Evolutionary conservation across 2,888 invertebrate species (phyloP).

Genomic region (Nasonovia ribisnigri): DNA sequence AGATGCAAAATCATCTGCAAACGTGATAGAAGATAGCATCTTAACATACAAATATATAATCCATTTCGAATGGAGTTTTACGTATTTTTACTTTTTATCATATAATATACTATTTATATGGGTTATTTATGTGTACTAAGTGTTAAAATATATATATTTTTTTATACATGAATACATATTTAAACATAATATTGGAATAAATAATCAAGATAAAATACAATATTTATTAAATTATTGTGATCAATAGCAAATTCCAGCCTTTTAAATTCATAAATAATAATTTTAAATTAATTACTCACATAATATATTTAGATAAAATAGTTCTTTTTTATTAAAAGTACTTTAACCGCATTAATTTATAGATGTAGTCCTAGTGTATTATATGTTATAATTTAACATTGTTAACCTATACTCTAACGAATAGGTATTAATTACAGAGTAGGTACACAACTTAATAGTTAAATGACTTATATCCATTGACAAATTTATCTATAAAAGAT

Average conservation of each 20-base stretch:
- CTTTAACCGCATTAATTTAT: slow-evolving; percentile 29
- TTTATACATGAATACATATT: not conserved
- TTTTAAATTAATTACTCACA: not conserved
- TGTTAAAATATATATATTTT: not conserved
- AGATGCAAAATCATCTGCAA: not conserved
- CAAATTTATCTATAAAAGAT: not conserved
- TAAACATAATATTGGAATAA: not conserved
- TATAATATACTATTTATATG: not conserved
- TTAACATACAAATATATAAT: slow-evolving; percentile 14
- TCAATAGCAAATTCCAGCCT: not conserved
- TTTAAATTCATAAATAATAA: not conserved
- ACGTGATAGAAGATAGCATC: not conserved
- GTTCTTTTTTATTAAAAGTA: not conserved
- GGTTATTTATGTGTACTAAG: not conserved
- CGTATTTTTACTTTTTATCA: not conserved
- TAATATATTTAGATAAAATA: not conserved
- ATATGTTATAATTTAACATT: slow-evolving; percentile 25
- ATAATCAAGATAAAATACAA: not conserved
- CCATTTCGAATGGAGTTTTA: not conserved
- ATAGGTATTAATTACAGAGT: not conserved
- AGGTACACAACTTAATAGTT: not conserved
- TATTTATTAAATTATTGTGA: not conserved
- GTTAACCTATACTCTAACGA: not conserved
- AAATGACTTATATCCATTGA: not conserved
- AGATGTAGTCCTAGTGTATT: not conserved